A percentile compares a stretch with the other conserved stretches of the same genome.
These are phyloP conservation scores for Lypha dubia DNA, from an alignment of 2,888 invertebrate genomes.

Conservation along the genomic window DNA sequence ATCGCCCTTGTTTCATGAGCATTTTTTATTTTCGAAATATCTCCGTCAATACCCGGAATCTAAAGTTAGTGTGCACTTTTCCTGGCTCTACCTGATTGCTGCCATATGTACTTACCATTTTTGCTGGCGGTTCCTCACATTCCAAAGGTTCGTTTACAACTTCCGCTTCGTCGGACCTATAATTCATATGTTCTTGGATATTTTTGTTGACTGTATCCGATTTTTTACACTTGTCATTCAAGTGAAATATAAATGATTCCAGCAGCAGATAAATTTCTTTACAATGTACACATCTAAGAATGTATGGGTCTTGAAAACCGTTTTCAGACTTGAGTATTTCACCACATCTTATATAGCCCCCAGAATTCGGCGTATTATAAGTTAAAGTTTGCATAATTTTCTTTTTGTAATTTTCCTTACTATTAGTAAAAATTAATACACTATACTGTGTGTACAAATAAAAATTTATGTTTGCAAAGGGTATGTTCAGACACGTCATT, in stretches of 20 bases:
- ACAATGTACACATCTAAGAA: constrained; percentile 52
- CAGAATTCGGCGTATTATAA: constrained; percentile 17
- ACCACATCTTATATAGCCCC: constrained; percentile 57
- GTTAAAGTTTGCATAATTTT: constrained; percentile 29
- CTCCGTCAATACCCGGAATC: too few species aligned
- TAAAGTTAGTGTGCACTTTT: too few species aligned
- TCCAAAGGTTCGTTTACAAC: constrained; percentile 27
- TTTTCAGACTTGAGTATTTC: constrained; percentile 56
- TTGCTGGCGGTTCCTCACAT: constrained; percentile 45
- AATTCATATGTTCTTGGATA: neutral
- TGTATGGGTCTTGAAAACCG: constrained; percentile 42
- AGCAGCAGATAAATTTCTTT: constrained; percentile 55
- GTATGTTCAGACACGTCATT: constrained; percentile 41
- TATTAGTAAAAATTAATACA: neutral
- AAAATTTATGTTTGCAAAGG: constrained; percentile 9
- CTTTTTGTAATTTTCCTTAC: neutral
- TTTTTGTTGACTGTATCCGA: neutral
- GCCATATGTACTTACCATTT: too few species aligned
- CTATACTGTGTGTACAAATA: neutral
- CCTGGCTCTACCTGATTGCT: too few species aligned
- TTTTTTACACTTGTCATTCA: constrained; percentile 40
- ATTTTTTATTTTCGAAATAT: too few species aligned
- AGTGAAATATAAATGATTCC: constrained; percentile 62
- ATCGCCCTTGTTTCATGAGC: too few species aligned
- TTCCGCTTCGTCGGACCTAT: constrained; percentile 17